Conservation (phyloP, 2,797 vertebrate species). For the Saxicola maurus region DNA sequence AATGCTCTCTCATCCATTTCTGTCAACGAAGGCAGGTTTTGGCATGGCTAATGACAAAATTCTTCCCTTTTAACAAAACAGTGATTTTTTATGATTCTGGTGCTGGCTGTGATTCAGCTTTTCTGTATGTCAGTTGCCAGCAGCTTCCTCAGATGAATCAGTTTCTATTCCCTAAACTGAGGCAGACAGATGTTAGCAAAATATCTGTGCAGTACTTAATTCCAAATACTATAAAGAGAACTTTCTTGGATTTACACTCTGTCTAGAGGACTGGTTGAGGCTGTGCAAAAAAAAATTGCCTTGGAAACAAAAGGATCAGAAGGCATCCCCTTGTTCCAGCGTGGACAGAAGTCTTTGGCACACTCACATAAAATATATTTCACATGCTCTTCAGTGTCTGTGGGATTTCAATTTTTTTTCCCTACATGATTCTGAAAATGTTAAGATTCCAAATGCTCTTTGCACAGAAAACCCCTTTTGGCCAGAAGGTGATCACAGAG, state of each 20-base stretch:
- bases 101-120: conserved; percentile 45
- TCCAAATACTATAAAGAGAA: conserved; percentile 38
- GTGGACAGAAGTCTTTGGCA: not conserved
- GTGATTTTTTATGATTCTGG: conserved; percentile 23
- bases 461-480: not conserved
- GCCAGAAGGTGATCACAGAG: not conserved
- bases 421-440: not conserved
- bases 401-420: not conserved
- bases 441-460: not conserved
- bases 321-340: not conserved
- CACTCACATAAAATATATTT: not conserved
- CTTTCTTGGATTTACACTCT: not conserved
- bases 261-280: not conserved
- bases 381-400: not conserved
- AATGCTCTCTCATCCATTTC: not conserved
- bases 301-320: not conserved
- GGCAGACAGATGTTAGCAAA: conserved; percentile 53
- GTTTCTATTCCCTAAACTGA: conserved; percentile 42
- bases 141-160: conserved; percentile 54
- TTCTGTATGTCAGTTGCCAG: conserved; percentile 45
- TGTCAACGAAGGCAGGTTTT: not conserved
- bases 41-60: conserved; percentile 27
- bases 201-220: conserved; percentile 40
- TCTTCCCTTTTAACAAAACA: conserved; percentile 16
- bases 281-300: not conserved